phyloP scores from a whole-genome alignment of 1,140 invertebrate species.

The Mizuhopecten yessoensis region DNA sequence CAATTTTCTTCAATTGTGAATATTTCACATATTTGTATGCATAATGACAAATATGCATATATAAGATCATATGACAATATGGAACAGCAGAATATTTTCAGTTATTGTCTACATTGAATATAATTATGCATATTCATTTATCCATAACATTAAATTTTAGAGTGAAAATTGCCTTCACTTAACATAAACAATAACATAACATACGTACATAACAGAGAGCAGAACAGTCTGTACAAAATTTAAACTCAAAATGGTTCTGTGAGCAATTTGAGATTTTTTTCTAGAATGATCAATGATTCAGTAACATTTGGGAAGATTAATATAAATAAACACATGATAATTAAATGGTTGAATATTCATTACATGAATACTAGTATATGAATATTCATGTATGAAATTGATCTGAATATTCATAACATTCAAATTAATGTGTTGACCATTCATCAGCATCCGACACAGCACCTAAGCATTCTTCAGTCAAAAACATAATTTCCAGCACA shows the following conservation, averaged over 20 bases:
- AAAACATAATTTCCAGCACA: neutral
- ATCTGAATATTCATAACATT: neutral
- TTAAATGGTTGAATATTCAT: neutral
- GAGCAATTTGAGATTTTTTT: neutral
- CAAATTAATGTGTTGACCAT: neutral
- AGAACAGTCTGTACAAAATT: neutral
- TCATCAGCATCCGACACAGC: slow-evolving; percentile 8
- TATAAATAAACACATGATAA: slow-evolving; percentile 15
- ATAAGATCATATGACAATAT: too few relatives aligned
- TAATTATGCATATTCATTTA: slow-evolving; percentile 40
- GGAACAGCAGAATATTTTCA: neutral
- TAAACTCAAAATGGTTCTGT: slow-evolving; percentile 3
- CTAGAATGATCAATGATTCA: neutral
- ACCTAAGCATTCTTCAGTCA: neutral
- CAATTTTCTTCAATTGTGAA: too few relatives aligned
- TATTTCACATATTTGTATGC: too few relatives aligned
- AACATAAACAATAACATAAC: slow-evolving; percentile 2
- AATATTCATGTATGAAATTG: slow-evolving; percentile 8
- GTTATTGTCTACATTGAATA: slow-evolving; percentile 6
- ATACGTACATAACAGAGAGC: neutral
- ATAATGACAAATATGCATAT: too few relatives aligned
- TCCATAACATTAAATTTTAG: slow-evolving; percentile 28
- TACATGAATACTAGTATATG: neutral
- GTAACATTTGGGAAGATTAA: neutral
- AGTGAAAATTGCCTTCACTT: slow-evolving; percentile 1